Evolutionary conservation across 2,888 invertebrate genomes (phyloP).

Genomic region (Himalopsyche japonica): DNA sequence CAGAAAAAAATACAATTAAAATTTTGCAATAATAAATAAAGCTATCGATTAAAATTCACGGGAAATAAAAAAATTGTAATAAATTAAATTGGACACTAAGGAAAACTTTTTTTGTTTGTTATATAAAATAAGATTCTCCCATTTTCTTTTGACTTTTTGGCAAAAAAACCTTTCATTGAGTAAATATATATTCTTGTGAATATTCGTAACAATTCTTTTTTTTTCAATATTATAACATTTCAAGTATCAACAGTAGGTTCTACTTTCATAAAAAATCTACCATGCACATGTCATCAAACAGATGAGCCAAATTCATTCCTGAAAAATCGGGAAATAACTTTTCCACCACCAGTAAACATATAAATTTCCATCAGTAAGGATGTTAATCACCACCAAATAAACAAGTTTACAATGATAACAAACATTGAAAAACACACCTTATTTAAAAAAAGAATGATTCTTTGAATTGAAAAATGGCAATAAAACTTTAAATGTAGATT

Average conservation of each 20-base stretch:
- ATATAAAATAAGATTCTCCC: too few relatives aligned
- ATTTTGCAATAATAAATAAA: not conserved
- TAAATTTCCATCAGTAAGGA: too few relatives aligned
- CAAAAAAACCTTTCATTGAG: too few relatives aligned
- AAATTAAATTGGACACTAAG: too few relatives aligned
- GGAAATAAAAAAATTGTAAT: not conserved
- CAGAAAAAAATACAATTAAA: conserved; percentile 14
- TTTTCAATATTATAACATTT: not conserved
- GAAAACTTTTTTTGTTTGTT: too few relatives aligned
- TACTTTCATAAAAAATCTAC: not conserved
- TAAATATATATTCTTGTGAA: not conserved
- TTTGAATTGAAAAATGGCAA: too few relatives aligned
- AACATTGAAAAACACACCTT: too few relatives aligned
- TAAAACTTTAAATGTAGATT: too few relatives aligned
- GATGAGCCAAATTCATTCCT: not conserved
- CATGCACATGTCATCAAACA: not conserved
- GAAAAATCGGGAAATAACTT: not conserved
- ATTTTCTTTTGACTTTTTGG: too few relatives aligned
- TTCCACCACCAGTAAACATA: not conserved
- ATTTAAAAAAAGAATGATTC: too few relatives aligned
- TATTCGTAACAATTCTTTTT: not conserved
- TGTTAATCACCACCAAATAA: too few relatives aligned
- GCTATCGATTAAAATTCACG: not conserved
- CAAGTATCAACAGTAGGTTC: not conserved
- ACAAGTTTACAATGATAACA: too few relatives aligned